These are phyloP conservation scores for Amphipyra tragopoginis DNA, from an alignment of 2,888 invertebrate species.

Conservation along the genomic window DNA sequence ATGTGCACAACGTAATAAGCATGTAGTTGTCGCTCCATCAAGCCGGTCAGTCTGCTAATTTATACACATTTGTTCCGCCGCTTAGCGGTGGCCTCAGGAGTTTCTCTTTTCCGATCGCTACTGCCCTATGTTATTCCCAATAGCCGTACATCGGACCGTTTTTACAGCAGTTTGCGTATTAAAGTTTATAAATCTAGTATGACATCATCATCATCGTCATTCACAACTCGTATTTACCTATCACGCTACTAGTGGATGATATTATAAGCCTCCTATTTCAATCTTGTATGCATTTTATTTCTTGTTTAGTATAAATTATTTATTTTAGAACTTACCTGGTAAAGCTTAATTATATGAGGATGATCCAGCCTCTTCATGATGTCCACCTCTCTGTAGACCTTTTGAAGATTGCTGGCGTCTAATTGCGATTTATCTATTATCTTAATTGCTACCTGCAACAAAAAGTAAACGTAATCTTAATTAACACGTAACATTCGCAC, in stretches of 20 bases:
- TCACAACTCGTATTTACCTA: not conserved
- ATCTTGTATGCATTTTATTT: not conserved
- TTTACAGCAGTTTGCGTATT: constrained; percentile 10
- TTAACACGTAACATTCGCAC: constrained; percentile 12
- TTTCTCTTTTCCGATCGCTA: constrained; percentile 65
- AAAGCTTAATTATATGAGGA: constrained; percentile 99
- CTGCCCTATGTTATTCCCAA: constrained; percentile 59
- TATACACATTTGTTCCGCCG: constrained; percentile 70
- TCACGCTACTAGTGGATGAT: constrained; percentile 11
- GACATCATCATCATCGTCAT: constrained; percentile 23
- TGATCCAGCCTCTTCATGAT: constrained; percentile 99
- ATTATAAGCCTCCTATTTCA: not conserved
- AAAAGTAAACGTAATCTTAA: constrained; percentile 54
- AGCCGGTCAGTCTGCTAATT: constrained; percentile 64
- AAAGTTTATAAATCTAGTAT: constrained; percentile 3
- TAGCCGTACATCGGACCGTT: constrained; percentile 22
- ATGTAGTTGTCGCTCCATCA: constrained; percentile 58
- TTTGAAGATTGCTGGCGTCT: constrained; percentile 97
- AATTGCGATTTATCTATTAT: constrained; percentile 98
- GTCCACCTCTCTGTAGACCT: constrained; percentile 99
- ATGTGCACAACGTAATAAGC: constrained; percentile 55
- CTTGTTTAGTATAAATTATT: too few relatives aligned
- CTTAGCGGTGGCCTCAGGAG: constrained; percentile 43
- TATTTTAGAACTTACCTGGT: constrained; percentile 92
- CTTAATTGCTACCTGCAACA: constrained; percentile 97